A percentile compares a stretch with the other conserved stretches of the same genome.
These are phyloP conservation scores for Ceratotherium simum DNA, from an alignment of 2,113 vertebrate species.

Conservation along the genomic window DNA sequence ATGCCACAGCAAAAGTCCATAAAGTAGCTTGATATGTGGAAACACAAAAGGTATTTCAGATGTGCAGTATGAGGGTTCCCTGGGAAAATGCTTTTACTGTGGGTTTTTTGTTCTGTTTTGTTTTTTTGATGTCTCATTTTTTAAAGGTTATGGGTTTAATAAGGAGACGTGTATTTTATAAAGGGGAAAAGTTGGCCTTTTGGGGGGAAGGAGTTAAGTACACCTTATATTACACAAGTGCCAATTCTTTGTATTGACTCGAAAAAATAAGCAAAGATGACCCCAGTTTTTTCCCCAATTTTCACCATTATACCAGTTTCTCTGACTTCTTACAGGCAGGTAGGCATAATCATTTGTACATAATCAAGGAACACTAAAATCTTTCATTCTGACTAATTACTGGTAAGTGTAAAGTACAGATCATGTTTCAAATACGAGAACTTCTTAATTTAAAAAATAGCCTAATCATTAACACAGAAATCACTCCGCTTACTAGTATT, in stretches of 20 bases:
- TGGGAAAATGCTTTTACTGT: constrained; percentile 83
- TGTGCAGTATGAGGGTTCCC: constrained; percentile 79
- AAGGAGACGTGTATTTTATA: constrained; percentile 83
- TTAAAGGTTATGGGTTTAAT: constrained; percentile 88
- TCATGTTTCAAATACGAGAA: constrained; percentile 86
- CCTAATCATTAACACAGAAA: constrained; percentile 89
- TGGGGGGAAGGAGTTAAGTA: constrained; percentile 82
- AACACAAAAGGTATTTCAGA: constrained; percentile 89
- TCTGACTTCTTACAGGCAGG: constrained; percentile 76
- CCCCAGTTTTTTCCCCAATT: not conserved
- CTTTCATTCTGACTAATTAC: constrained; percentile 88
- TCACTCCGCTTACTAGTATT: constrained; percentile 87
- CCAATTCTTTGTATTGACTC: constrained; percentile 81
- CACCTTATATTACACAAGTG: constrained; percentile 70
- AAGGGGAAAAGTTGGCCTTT: constrained; percentile 83
- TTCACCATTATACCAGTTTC: constrained; percentile 74
- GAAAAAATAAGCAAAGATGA: constrained; percentile 79
- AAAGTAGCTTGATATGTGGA: constrained; percentile 92
- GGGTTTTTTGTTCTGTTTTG: constrained; percentile 78
- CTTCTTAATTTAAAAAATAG: constrained; percentile 89
- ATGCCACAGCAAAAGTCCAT: constrained; percentile 93
- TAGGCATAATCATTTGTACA: constrained; percentile 83
- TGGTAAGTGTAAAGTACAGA: constrained; percentile 85
- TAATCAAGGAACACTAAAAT: constrained; percentile 86
- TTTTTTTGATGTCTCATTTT: constrained; percentile 76